A percentile compares a stretch with the other conserved stretches of the same genome.
Evolutionary conservation across 2,888 invertebrate species (phyloP).

Genomic region (Nymphalis urticae): DNA sequence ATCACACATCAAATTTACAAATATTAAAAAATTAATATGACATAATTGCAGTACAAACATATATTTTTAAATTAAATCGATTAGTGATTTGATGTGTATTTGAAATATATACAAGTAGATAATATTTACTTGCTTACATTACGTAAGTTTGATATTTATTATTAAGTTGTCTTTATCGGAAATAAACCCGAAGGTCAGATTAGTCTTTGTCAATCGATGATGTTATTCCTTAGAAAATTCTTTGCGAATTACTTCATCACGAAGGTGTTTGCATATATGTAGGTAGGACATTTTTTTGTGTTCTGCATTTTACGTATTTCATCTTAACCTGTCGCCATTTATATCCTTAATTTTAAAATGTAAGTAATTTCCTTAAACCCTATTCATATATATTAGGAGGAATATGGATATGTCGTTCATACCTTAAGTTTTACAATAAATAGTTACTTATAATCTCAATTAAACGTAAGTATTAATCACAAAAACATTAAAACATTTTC

Average conservation of each 20-base stretch:
- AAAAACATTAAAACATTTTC: background rate
- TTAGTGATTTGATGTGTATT: background rate
- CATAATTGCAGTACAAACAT: background rate
- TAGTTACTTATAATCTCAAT: too few relatives aligned
- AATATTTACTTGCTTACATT: slow-evolving; percentile 2
- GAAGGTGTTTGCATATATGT: slow-evolving; percentile 15
- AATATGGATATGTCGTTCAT: too few relatives aligned
- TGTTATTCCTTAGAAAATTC: slow-evolving; percentile 57
- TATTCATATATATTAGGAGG: too few relatives aligned
- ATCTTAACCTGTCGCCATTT: too few relatives aligned
- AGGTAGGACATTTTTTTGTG: background rate
- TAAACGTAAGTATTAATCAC: too few relatives aligned
- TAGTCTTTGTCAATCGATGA: slow-evolving; percentile 51
- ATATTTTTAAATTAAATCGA: background rate
- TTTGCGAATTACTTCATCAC: slow-evolving; percentile 57
- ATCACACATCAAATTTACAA: too few relatives aligned
- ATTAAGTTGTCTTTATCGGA: slow-evolving; percentile 41
- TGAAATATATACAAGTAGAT: background rate
- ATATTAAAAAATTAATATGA: background rate
- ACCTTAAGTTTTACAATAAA: too few relatives aligned
- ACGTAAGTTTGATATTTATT: background rate
- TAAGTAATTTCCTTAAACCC: too few relatives aligned
- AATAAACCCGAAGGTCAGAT: slow-evolving; percentile 58
- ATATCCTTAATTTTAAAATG: too few relatives aligned
- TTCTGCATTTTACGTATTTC: background rate